phyloP scores from a whole-genome alignment of 2,888 invertebrate species.

The Eupeodes latifasciatus region DNA sequence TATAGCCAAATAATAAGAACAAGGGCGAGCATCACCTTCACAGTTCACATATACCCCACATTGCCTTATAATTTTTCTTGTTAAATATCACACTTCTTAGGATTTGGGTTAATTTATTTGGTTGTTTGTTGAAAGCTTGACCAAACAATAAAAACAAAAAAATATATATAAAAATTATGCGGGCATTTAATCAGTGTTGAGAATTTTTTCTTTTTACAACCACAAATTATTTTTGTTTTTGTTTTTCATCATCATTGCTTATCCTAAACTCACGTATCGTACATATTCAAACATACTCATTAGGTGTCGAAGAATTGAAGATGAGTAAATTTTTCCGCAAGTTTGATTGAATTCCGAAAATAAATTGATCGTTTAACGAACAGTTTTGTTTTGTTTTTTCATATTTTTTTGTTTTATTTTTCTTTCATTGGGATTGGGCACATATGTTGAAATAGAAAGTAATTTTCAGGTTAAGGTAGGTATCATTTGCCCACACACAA shows the following conservation, averaged over 20 bases:
- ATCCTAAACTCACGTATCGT: background rate
- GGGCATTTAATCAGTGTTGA: background rate
- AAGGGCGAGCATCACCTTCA: background rate
- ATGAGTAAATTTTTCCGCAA: conserved; percentile 13
- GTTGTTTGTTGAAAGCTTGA: background rate
- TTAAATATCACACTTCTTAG: background rate
- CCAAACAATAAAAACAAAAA: conserved; percentile 4
- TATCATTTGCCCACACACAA: conserved; percentile 17
- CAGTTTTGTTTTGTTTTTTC: background rate
- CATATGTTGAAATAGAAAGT: conserved; percentile 22
- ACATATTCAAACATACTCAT: background rate
- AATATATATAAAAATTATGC: background rate
- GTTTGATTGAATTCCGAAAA: conserved; percentile 27
- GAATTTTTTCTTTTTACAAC: background rate
- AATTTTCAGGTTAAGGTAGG: conserved; percentile 22
- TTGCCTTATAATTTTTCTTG: background rate
- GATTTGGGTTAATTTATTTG: background rate
- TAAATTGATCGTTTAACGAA: conserved; percentile 20
- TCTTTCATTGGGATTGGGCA: background rate
- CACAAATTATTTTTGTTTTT: conserved; percentile 17
- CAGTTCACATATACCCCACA: background rate
- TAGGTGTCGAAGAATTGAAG: background rate
- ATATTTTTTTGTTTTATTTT: too few relatives aligned
- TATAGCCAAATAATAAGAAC: background rate
- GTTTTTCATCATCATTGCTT: background rate